These are phyloP conservation scores for Epirrhoe tristata DNA, from an alignment of 2,888 invertebrate species.

Conservation along the genomic window DNA sequence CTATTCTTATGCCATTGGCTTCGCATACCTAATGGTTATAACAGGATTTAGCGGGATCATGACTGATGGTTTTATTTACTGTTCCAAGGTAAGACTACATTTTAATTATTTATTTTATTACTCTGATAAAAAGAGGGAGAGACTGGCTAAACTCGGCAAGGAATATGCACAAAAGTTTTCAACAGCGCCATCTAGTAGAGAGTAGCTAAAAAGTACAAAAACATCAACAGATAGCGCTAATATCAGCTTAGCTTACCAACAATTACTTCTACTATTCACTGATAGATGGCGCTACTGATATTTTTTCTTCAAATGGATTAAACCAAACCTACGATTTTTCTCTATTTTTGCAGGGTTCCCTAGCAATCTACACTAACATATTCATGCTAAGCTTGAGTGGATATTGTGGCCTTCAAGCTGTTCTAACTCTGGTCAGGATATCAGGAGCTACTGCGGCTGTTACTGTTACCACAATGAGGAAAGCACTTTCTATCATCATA, in stretches of 20 bases:
- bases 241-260: not conserved
- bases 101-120: not conserved
- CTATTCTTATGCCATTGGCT: conserved; percentile 96
- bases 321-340: not conserved
- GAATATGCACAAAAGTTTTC: not conserved
- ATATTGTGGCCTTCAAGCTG: conserved; percentile 97
- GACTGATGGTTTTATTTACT: conserved; percentile 90
- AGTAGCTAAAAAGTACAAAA: not conserved
- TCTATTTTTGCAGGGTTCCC: conserved; percentile 85
- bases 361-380: conserved; percentile 93
- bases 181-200: conserved; percentile 9
- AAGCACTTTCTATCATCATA: conserved; percentile 96
- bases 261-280: not conserved
- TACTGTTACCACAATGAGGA: conserved; percentile 95
- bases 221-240: not conserved
- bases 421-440: conserved; percentile 94
- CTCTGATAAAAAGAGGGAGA: not conserved
- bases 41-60: conserved; percentile 91
- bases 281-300: conserved; percentile 7
- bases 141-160: not conserved
- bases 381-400: conserved; percentile 95
- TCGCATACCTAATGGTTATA: conserved; percentile 91
- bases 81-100: conserved; percentile 87
- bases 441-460: conserved; percentile 97
- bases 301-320: not conserved